Conservation (phyloP, 2,797 vertebrate genomes). For the Pelodytes ibericus region DNA sequence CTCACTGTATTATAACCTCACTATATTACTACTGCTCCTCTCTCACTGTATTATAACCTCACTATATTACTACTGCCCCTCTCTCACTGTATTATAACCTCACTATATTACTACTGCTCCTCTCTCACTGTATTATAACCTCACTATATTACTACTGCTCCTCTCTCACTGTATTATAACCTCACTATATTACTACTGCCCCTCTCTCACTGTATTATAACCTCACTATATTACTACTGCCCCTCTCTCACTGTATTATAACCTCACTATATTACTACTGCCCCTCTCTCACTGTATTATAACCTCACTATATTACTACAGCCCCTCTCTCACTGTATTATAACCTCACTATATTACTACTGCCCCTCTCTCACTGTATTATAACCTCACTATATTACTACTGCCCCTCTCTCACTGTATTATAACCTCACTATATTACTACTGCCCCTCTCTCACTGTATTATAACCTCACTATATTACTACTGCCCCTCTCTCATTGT, state of each 20-base stretch:
- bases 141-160: no score
- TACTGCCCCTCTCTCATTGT: background rate
- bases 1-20: background rate
- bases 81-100: background rate
- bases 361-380: background rate
- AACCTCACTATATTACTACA: background rate
- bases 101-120: background rate
- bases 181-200: background rate
- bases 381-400: background rate
- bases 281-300: background rate
- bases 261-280: no score
- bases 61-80: no score
- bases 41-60: no score
- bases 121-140: background rate
- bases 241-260: background rate
- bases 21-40: no score
- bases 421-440: no score
- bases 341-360: background rate
- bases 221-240: no score
- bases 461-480: no score
- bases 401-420: background rate
- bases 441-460: background rate
- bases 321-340: no score
- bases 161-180: background rate
- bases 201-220: background rate